phyloP scores from a whole-genome alignment of 1,140 invertebrate genomes.

The Mercenaria mercenaria region DNA sequence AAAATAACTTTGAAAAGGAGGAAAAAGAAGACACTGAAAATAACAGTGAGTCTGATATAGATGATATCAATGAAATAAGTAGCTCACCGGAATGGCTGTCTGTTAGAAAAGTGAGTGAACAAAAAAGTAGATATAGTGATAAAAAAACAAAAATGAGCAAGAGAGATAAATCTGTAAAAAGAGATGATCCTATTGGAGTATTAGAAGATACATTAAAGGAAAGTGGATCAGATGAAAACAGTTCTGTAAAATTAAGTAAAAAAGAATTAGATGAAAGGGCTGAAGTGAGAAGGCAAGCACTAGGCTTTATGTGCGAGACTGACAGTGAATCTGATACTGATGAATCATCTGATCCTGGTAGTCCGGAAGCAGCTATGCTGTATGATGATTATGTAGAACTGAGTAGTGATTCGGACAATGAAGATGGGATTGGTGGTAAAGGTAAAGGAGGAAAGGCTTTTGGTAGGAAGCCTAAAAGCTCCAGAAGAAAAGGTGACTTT shows the following conservation, averaged over 20 bases:
- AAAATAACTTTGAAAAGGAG: not conserved
- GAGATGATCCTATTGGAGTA: not conserved
- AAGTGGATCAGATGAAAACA: not conserved
- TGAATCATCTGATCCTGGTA: not conserved
- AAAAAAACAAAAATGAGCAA: not conserved
- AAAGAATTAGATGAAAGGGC: constrained; percentile 48
- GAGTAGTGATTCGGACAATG: constrained; percentile 39
- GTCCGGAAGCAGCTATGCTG: constrained; percentile 7
- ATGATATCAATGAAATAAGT: not conserved
- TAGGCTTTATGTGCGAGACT: constrained; percentile 62
- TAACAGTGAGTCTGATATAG: not conserved
- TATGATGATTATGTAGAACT: constrained; percentile 63
- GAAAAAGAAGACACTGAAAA: not conserved
- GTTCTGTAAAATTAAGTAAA: not conserved
- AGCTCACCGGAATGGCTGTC: constrained; percentile 29
- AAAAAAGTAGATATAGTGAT: not conserved
- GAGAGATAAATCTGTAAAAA: not conserved
- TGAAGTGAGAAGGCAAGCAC: constrained; percentile 51
- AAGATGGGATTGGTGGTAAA: not conserved
- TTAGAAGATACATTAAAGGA: not conserved
- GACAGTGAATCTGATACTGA: constrained; percentile 59
- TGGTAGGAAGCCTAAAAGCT: not conserved
- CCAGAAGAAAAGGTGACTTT: not conserved
- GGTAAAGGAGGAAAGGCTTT: not conserved
- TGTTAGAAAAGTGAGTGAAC: not conserved